phyloP scores from a whole-genome alignment of 2,797 vertebrate species.

The Peromyscus melanophrys region DNA sequence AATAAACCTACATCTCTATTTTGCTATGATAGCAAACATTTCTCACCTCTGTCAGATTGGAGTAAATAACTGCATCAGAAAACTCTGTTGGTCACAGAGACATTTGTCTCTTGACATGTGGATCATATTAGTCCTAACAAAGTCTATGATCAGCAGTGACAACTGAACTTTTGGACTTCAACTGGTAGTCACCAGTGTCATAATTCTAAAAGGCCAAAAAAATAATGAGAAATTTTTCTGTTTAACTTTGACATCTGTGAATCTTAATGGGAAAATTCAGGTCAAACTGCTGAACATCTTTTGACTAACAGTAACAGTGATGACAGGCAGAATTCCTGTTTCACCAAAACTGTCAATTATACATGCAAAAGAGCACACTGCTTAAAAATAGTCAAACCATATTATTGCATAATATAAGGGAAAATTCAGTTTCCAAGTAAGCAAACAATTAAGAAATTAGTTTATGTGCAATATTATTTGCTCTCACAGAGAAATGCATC shows the following conservation, averaged over 20 bases:
- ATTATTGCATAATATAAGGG: background rate
- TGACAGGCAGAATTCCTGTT: background rate
- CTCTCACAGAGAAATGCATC: background rate
- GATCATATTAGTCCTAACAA: background rate
- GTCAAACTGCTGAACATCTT: background rate
- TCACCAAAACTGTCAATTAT: background rate
- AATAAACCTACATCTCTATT: slow-evolving; percentile 71
- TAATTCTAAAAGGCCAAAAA: background rate
- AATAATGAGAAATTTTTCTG: background rate
- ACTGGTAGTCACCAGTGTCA: background rate
- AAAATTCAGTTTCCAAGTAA: background rate
- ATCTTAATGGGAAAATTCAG: background rate
- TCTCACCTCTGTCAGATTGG: slow-evolving; percentile 62
- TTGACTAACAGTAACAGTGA: background rate
- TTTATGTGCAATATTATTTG: background rate
- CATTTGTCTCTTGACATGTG: slow-evolving; percentile 47
- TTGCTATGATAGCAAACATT: slow-evolving; percentile 63
- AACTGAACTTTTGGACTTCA: background rate
- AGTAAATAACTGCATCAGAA: slow-evolving; percentile 50
- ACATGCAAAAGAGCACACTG: background rate
- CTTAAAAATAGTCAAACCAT: background rate
- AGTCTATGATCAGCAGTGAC: background rate
- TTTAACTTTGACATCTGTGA: background rate
- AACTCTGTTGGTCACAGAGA: slow-evolving; percentile 29
- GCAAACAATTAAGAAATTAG: background rate